A percentile compares a stretch with the other conserved stretches of the same genome.
Evolutionary conservation across 1,140 invertebrate genomes (phyloP).

Genomic region (Brachionus calyciflorus): DNA sequence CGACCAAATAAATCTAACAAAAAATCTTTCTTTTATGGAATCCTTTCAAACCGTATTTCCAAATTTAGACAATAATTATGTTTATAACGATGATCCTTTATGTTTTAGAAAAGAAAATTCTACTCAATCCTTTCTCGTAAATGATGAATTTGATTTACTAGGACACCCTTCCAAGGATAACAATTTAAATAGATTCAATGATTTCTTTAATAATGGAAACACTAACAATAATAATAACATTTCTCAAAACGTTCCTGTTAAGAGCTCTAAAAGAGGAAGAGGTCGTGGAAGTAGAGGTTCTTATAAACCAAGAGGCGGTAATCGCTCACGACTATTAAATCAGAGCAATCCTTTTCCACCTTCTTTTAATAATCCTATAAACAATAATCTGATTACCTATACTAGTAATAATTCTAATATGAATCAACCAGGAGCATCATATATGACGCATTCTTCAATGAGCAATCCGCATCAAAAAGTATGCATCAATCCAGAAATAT

Average conservation of each 20-base stretch:
- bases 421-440: not conserved
- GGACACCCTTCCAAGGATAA: not conserved
- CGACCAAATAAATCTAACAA: not conserved
- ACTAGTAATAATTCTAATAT: not conserved
- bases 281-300: conserved; percentile 23
- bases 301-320: conserved; percentile 10
- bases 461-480: conserved; percentile 15
- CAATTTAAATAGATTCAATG: not conserved
- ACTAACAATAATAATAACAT: conserved; percentile 26
- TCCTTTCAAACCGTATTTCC: not conserved
- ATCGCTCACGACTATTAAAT: not conserved
- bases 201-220: not conserved
- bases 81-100: not conserved
- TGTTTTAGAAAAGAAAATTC: not conserved
- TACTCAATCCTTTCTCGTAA: not conserved
- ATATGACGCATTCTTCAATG: not conserved
- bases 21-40: not conserved
- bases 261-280: not conserved
- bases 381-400: not conserved
- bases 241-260: not conserved
- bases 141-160: conserved; percentile 15
- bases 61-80: not conserved
- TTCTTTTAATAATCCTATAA: conserved; percentile 9
- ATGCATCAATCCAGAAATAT: conserved; percentile 35
- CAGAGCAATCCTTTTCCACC: not conserved